phyloP scores from a whole-genome alignment of 2,888 invertebrate genomes.

The Meghimatium bilineatum region DNA sequence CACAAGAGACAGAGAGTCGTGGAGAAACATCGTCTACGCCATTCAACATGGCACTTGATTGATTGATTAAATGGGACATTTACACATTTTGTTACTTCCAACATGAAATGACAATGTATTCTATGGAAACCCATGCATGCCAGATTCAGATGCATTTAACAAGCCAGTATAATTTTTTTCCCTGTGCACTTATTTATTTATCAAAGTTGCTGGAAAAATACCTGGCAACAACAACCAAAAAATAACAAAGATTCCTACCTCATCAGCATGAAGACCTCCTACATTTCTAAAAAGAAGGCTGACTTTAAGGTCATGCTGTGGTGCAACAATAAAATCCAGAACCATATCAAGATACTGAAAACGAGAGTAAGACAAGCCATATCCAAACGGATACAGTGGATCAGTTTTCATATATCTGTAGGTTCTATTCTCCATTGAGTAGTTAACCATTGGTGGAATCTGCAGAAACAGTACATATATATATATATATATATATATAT shows the following conservation, averaged over 20 bases:
- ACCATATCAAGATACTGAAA: constrained; percentile 48
- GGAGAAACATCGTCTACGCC: too few species aligned
- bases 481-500: too few species aligned
- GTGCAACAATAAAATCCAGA: constrained; percentile 48
- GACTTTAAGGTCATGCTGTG: constrained; percentile 59
- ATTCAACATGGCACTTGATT: too few species aligned
- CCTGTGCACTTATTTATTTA: too few species aligned
- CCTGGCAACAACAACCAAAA: neutral
- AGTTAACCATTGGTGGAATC: constrained; percentile 63
- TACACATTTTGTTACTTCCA: too few species aligned
- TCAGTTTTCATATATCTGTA: constrained; percentile 69
- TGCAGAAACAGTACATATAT: constrained; percentile 46
- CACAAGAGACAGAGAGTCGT: too few species aligned
- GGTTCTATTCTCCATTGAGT: constrained; percentile 70
- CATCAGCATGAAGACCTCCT: constrained; percentile 68
- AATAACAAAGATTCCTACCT: constrained; percentile 60
- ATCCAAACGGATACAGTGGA: constrained; percentile 67
- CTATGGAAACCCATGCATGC: too few species aligned
- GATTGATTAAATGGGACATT: too few species aligned
- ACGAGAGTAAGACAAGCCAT: constrained; percentile 63
- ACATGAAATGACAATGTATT: too few species aligned
- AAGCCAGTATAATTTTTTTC: too few species aligned
- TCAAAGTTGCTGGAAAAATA: too few species aligned
- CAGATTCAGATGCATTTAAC: too few species aligned
- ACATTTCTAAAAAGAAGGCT: constrained; percentile 63